These are phyloP conservation scores for Pholis gunnellus DNA, from an alignment of 2,113 vertebrate species.

Conservation along the genomic window DNA sequence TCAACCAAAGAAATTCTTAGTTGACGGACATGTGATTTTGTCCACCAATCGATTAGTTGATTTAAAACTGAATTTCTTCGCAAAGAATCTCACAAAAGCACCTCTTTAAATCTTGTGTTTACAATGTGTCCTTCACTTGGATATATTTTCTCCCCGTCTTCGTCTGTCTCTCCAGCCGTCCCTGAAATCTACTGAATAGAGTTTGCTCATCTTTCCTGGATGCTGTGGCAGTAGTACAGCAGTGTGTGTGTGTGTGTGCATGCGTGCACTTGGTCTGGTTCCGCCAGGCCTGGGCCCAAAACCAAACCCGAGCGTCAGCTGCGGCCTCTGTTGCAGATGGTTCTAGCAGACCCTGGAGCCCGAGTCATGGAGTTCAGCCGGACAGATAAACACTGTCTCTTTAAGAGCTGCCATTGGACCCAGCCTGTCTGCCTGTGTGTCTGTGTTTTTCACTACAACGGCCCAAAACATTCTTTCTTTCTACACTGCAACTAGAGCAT, in stretches of 20 bases:
- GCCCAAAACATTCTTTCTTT: constrained; percentile 76
- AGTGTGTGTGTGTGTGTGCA: not conserved
- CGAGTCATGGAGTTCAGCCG: constrained; percentile 77
- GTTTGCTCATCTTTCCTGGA: constrained; percentile 48
- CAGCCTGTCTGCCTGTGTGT: constrained; percentile 75
- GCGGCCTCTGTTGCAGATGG: constrained; percentile 58
- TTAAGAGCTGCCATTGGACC: constrained; percentile 65
- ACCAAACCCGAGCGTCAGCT: constrained; percentile 56
- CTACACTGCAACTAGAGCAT: constrained; percentile 75
- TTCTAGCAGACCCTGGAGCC: constrained; percentile 64
- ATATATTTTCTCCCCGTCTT: not conserved
- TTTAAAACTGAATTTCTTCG: not conserved
- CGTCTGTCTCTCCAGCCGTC: not conserved
- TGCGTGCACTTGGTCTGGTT: constrained; percentile 24
- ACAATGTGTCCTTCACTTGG: too few species aligned
- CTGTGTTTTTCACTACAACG: constrained; percentile 77
- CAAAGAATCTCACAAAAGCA: not conserved
- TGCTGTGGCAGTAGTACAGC: constrained; percentile 4
- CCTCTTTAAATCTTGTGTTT: not conserved
- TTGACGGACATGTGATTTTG: not conserved
- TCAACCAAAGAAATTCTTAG: not conserved
- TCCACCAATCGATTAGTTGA: not conserved
- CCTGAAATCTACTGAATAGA: constrained; percentile 28
- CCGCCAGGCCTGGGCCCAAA: constrained; percentile 33
- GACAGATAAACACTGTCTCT: constrained; percentile 73